phyloP scores from a whole-genome alignment of 2,113 vertebrate species.

The Tachuris rubrigastra region DNA sequence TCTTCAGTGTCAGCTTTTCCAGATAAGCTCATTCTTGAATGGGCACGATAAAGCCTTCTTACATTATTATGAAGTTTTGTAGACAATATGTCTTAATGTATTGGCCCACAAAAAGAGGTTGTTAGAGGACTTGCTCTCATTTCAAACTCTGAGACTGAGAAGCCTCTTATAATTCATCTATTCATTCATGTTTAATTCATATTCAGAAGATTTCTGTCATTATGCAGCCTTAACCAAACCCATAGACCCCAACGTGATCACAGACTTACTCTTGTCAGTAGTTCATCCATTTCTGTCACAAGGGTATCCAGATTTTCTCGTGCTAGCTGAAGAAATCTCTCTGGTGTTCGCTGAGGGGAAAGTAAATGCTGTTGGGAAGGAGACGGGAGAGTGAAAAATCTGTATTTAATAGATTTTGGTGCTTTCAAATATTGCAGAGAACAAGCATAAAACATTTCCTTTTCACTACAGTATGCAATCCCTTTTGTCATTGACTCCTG shows the following conservation, averaged over 20 bases:
- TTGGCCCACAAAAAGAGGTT: background rate
- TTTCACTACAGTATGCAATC: background rate
- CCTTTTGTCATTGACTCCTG: background rate
- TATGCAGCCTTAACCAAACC: constrained; percentile 3
- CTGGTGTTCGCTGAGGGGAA: constrained; percentile 93
- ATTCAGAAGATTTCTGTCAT: background rate
- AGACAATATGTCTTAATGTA: background rate
- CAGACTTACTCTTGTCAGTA: constrained; percentile 88
- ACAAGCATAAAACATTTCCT: background rate
- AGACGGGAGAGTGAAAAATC: constrained; percentile 1
- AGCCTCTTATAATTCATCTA: constrained; percentile 28
- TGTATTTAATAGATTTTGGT: background rate
- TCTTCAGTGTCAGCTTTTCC: background rate
- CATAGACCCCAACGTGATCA: background rate
- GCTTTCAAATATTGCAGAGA: background rate
- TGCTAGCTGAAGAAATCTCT: constrained; percentile 90
- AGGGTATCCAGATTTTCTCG: constrained; percentile 89
- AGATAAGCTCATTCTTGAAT: background rate
- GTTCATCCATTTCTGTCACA: constrained; percentile 93
- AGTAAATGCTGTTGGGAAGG: constrained; percentile 84
- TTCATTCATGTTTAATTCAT: constrained; percentile 34
- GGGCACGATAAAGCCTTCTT: background rate
- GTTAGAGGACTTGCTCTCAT: background rate
- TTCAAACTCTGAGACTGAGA: background rate
- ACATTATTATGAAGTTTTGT: background rate